Base-by-base conservation (phyloP, 2,797 vertebrate genomes). In the Tolypeutes matacus region DNA sequence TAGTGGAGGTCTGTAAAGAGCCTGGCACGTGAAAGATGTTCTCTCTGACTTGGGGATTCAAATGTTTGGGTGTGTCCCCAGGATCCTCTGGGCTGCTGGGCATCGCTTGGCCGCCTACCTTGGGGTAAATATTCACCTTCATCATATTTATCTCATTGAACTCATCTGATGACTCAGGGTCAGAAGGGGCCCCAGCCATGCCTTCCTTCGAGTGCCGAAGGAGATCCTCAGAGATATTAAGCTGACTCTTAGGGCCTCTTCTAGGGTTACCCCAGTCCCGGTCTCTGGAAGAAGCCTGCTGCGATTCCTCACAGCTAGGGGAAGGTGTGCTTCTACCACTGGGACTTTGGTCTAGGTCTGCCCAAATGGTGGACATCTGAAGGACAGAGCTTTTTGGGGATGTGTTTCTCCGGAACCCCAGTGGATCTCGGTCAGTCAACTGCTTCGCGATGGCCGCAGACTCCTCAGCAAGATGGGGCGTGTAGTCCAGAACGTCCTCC, bases 171-270 rank as follows among this genome's bases (percentile, higher is more conserved):
- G 67, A 72, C 13, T 62, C 39, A 0, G 36, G 18, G 31, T 91
- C 20, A 0, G 67, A 56, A 5, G 17, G 42, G 39, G 0, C 17
- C 3, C 2, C 0, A 0, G 10, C 7, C 10, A 0, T 51, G 2
- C 4, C 4, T 53, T 46, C 21, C 0, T 0, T 1, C 0, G 6
- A 14, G 5, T 11, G 11, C 56, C 7, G 3, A 67, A 15, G 89
- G 31, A 0, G 12, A 5, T 17, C 11, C 4, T 3, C 25, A 1
- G 3, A 8, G 75, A 1, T 0, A 0, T 4, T 2, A 3, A 13
- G 1, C 17, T 2, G 65, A 12, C 7, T 3, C 20, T 8, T 29
- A 1, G 1, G 0, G 11, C 34, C 27, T 36, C 31, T 78, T 15
- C 7, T 67, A 1, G 29, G 4, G 23, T 6, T 27, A 7, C 20